These are phyloP conservation scores for Pharmacophagus antenor DNA, from an alignment of 2,888 invertebrate genomes.

Conservation along the genomic window DNA sequence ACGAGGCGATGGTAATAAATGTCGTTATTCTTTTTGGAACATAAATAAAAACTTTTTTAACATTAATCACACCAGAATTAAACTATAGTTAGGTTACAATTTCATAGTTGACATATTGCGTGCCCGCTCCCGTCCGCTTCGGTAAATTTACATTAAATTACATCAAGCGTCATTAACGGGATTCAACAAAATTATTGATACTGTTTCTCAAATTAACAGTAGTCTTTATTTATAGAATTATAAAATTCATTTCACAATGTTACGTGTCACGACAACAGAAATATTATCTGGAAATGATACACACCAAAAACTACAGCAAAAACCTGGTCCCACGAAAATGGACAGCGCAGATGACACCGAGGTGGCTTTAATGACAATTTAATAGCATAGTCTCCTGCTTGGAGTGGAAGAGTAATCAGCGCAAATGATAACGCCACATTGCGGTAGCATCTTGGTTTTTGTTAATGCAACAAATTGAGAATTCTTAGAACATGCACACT, in stretches of 20 bases:
- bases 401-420: constrained; percentile 70
- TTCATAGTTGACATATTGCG: constrained; percentile 78
- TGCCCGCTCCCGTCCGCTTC: constrained; percentile 59
- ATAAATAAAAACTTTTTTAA: constrained; percentile 39
- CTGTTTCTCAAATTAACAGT: constrained; percentile 36
- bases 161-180: constrained; percentile 72
- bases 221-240: constrained; percentile 40
- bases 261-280: constrained; percentile 32
- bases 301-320: constrained; percentile 76
- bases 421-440: constrained; percentile 57
- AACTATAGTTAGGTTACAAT: constrained; percentile 70
- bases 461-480: constrained; percentile 20
- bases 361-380: constrained; percentile 78
- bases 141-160: constrained; percentile 78
- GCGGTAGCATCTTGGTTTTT: constrained; percentile 17
- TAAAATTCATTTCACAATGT: constrained; percentile 52
- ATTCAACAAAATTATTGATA: constrained; percentile 48
- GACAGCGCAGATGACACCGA: constrained; percentile 73
- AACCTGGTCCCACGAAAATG: constrained; percentile 70
- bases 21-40: not conserved
- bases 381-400: constrained; percentile 75
- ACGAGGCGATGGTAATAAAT: not conserved
- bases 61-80: constrained; percentile 67
- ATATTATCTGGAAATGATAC: constrained; percentile 42
- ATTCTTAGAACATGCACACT: constrained; percentile 14